Base-by-base conservation (phyloP, 2,113 vertebrate genomes). In the Callorhinus ursinus region DNA sequence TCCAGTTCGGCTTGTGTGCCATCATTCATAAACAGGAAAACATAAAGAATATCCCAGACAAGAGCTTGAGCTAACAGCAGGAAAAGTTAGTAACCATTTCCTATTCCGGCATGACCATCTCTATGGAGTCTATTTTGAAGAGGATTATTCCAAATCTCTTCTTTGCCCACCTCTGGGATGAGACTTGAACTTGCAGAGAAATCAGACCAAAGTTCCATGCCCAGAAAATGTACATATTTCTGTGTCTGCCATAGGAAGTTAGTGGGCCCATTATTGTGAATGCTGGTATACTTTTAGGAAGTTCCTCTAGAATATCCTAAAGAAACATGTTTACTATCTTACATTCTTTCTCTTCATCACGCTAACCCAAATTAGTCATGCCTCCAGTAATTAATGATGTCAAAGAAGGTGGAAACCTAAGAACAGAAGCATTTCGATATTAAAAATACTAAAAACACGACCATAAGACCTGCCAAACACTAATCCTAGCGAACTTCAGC, bases 141-240 rank as follows among this genome's bases (percentile, higher is more conserved):
- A 83, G 39, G 24, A 76, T 57, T 7, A 0, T 71, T 24, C 72
- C 67, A 86, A 69, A 65, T 49, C 84, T 83, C 71, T 5, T 26
- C n/a, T 91, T 80, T 80, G 76, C 28, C 33, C 59, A 72, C 15
- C 55, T 57, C 49, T 49, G 10, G 28, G 5, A 18, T 93, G 76
- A 97, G 61, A 91, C 94, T 55, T 69, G 74, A 95, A 51, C n/a
- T 80, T 92, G 2, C 28, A 91, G 88, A 94, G n/a, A 88, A 80
- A 9, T 55, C 71, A 90, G n/a, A 95, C 5, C 7, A 79, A 97
- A 91, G 14, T 91, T 28, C 55, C 42, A 91, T 39, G 42, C 61
- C 77, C 72, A 59, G 63, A 26, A 92, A 88, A 86, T 31, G 7
- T 49, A 16, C 6, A 1, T 33, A 59, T 59, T 85, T 91, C 90